These are phyloP conservation scores for Pseudomyrmex flavicornis DNA, from an alignment of 1,140 invertebrate genomes.

Conservation along the genomic window DNA sequence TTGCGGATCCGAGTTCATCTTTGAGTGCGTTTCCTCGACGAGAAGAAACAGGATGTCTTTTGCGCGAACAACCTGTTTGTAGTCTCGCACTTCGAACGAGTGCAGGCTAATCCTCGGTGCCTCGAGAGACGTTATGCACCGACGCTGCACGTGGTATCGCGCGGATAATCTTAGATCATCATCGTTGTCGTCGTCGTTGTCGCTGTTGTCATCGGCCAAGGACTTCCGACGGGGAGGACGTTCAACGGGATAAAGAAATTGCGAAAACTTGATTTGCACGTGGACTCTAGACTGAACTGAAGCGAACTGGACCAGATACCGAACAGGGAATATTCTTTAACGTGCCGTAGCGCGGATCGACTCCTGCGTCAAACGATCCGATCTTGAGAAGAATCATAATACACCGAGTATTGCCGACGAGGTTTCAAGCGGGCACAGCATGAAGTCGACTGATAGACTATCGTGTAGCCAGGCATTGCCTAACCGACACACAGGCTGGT, in stretches of 20 bases:
- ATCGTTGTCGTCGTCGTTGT: not conserved
- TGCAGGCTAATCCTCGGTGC: not conserved
- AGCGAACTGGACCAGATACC: not conserved
- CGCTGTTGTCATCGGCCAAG: not conserved
- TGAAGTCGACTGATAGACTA: constrained; percentile 84
- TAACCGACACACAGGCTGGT: constrained; percentile 73
- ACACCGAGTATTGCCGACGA: constrained; percentile 59
- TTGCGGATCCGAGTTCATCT: not conserved
- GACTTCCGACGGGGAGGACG: not conserved
- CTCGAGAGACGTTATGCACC: constrained; percentile 8
- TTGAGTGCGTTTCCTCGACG: not conserved
- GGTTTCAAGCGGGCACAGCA: constrained; percentile 78
- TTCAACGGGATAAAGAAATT: not conserved
- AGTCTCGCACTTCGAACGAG: not conserved
- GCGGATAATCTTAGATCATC: constrained; percentile 23
- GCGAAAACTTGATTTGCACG: not conserved
- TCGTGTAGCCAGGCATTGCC: constrained; percentile 82
- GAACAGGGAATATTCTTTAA: constrained; percentile 52
- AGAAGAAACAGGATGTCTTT: constrained; percentile 3
- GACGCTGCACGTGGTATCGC: not conserved
- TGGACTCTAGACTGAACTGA: not conserved
- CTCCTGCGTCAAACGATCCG: constrained; percentile 33
- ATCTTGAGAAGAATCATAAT: constrained; percentile 68
- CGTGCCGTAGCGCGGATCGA: constrained; percentile 25
- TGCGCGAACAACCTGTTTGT: not conserved